Evolutionary conservation across 1,140 invertebrate species (phyloP).

Genomic region (Plectrocnemia conspersa): DNA sequence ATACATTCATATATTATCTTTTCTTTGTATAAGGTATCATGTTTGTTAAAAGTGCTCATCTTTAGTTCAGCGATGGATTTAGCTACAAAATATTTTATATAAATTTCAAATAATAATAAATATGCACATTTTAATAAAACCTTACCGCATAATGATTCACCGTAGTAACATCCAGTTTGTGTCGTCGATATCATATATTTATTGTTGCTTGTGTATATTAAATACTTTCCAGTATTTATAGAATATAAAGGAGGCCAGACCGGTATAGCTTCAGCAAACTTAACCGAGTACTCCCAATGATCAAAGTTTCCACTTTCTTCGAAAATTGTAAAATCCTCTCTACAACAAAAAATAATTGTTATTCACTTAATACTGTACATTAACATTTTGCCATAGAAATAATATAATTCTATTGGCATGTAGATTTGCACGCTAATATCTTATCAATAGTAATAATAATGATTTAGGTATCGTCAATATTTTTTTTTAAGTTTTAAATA

Average conservation of each 20-base stretch:
- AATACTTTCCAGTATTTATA: slow-evolving; percentile 54
- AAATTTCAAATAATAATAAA: slow-evolving; percentile 20
- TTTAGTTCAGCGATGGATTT: slow-evolving; percentile 55
- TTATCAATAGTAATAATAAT: background rate
- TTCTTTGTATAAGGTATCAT: slow-evolving; percentile 55
- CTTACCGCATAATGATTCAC: slow-evolving; percentile 45
- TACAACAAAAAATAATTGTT: slow-evolving; percentile 39
- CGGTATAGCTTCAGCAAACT: slow-evolving; percentile 61
- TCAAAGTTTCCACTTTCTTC: slow-evolving; percentile 61
- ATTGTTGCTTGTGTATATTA: slow-evolving; percentile 48
- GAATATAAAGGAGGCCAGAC: slow-evolving; percentile 60
- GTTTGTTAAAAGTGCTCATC: slow-evolving; percentile 43
- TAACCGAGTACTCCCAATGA: slow-evolving; percentile 65
- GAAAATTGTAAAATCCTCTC: slow-evolving; percentile 58
- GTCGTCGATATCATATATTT: slow-evolving; percentile 51
- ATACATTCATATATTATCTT: slow-evolving; percentile 61
- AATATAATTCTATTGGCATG: no score
- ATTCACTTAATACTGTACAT: background rate
- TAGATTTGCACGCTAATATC: background rate
- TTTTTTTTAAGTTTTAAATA: no score
- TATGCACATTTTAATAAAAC: background rate
- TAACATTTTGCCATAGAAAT: background rate
- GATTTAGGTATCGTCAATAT: background rate
- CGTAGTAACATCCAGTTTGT: slow-evolving; percentile 59
- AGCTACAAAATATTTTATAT: slow-evolving; percentile 44